phyloP scores from a whole-genome alignment of 2,888 invertebrate species.

The Carabus problematicus region DNA sequence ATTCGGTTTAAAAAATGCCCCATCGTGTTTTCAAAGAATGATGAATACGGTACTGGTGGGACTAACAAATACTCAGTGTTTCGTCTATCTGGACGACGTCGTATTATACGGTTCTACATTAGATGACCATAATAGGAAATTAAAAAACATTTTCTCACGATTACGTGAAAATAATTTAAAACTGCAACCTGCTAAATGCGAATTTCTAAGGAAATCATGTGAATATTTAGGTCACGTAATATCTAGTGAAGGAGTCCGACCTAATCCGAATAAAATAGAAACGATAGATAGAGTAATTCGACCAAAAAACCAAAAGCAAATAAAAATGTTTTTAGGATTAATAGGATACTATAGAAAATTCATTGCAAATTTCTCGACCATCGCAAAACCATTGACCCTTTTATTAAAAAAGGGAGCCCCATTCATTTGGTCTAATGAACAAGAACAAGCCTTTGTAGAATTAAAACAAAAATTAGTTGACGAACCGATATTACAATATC shows the following conservation, averaged over 20 bases:
- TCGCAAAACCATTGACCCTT: constrained; percentile 45
- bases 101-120: constrained; percentile 16
- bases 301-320: not conserved
- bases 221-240: constrained; percentile 18
- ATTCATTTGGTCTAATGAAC: constrained; percentile 37
- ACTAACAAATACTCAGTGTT: constrained; percentile 16
- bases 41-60: constrained; percentile 8
- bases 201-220: constrained; percentile 8
- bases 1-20: constrained; percentile 25
- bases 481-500: constrained; percentile 22
- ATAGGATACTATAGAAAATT: constrained; percentile 17
- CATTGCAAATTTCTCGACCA: not conserved
- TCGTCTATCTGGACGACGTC: constrained; percentile 8
- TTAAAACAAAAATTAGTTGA: constrained; percentile 26
- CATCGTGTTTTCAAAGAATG: constrained; percentile 14
- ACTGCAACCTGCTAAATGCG: constrained; percentile 5
- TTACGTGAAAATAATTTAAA: constrained; percentile 20
- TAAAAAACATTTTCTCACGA: constrained; percentile 14
- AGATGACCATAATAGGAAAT: constrained; percentile 17
- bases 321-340: constrained; percentile 19
- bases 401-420: constrained; percentile 45
- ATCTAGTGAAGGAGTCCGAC: not conserved
- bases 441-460: constrained; percentile 43
- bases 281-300: not conserved
- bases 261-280: constrained; percentile 8